Evolutionary conservation across 2,797 vertebrate species (phyloP), one percentile per base, ranked within the genome.

Genomic region (Ctenosaura bakeri): DNA sequence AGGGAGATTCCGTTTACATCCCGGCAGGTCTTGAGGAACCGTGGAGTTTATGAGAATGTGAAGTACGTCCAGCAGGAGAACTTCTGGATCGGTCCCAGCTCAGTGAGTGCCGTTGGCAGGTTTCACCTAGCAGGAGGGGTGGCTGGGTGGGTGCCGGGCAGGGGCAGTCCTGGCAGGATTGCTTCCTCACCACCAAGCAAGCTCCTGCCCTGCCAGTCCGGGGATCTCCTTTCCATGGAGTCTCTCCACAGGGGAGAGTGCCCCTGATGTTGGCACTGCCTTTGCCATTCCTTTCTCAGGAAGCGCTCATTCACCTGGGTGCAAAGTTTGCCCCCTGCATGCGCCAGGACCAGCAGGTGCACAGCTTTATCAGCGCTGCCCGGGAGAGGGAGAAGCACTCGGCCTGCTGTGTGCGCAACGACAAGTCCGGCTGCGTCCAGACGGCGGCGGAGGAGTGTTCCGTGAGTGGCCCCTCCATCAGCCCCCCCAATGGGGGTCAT

Each of bases 281-380:
- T 62, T 88, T 85, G 90, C 32, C 6, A 2, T 76, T 52, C 86
- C 52, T 56, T 90, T 92, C 90, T 32, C 95, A 99, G 99, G 99
- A 99, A 97, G 98, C 98, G 2, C 98, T 99, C 93, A 99, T 99
- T 92, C 99, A 99, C 96, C 97, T 99, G 69, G 99, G 99, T n/a
- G 99, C 99, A 88, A 99, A 99, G 97, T 99, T 99, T 95, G 99
- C 99, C 0, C 99, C 99, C 0, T 99, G 99, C 94, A 99, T 99
- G 99, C 98, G 98, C 85, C 98, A 98, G 96, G 99, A 99, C 93
- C 96, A 98, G 69, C 98, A 99, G 95, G 99, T 99, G 87, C 97
- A 99, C 94, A 98, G 96, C 84, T 97, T 99, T 94, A 99, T 99
- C 92, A 97, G 97, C 0, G 97, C 98, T 64, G 98, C 98, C 86